Conservation (phyloP, 2,888 invertebrate species). For the Mesorhabditis sp. region DNA sequence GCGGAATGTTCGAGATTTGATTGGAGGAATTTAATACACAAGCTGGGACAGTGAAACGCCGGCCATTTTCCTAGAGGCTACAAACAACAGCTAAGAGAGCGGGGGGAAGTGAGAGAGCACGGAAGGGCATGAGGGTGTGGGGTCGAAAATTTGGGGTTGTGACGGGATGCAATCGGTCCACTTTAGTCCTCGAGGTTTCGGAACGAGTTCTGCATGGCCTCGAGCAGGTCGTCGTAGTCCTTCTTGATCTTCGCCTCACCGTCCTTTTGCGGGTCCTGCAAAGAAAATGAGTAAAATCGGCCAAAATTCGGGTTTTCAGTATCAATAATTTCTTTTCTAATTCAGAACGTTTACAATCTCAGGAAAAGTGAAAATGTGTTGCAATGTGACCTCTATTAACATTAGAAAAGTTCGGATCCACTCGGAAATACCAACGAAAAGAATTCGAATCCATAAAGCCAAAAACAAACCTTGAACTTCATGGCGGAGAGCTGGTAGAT, state of each 20-base stretch:
- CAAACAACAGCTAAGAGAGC: too few species aligned
- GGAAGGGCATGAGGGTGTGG: too few species aligned
- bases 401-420: too few species aligned
- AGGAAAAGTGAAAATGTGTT: background rate
- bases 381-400: background rate
- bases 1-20: too few species aligned
- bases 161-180: too few species aligned
- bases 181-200: slow-evolving; percentile 92
- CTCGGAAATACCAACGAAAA: too few species aligned
- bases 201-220: slow-evolving; percentile 94
- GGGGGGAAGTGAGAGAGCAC: too few species aligned
- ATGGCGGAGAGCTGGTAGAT: slow-evolving; percentile 95
- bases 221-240: slow-evolving; percentile 91
- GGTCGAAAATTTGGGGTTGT: too few species aligned
- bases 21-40: too few species aligned
- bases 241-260: slow-evolving; percentile 94
- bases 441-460: too few species aligned
- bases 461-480: slow-evolving; percentile 84
- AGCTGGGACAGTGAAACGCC: too few species aligned
- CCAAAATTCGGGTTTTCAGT: background rate
- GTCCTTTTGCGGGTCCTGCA: slow-evolving; percentile 91
- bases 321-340: background rate
- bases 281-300: slow-evolving; percentile 20
- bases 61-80: too few species aligned
- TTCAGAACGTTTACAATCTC: background rate